phyloP scores from a whole-genome alignment of 2,888 invertebrate genomes.

The Eugnorisma glareosa region DNA sequence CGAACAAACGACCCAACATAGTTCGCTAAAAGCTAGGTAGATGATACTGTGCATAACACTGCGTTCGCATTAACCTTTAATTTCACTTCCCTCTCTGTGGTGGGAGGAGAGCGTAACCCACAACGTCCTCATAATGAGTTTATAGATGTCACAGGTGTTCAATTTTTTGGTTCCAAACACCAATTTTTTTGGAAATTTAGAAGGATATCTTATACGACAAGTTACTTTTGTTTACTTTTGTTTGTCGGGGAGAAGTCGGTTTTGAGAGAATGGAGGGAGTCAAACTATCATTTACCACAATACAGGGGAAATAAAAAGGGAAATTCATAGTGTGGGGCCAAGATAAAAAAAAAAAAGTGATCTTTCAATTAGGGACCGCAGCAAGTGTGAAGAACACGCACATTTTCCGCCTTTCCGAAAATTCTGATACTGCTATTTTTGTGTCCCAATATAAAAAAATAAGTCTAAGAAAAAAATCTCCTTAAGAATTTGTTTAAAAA shows the following conservation, averaged over 20 bases:
- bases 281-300: neutral
- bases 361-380: neutral
- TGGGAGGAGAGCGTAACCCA: neutral
- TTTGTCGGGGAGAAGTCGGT: neutral
- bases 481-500: constrained; percentile 15
- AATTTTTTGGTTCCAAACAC: too few relatives aligned
- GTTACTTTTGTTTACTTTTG: neutral
- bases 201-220: neutral
- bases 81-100: neutral
- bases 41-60: neutral
- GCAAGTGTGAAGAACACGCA: neutral
- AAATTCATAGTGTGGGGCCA: too few relatives aligned
- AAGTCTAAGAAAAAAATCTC: neutral
- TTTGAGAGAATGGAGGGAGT: neutral
- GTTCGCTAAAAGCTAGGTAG: neutral
- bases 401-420: neutral
- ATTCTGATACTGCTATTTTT: neutral
- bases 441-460: neutral
- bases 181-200: neutral
- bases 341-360: too few relatives aligned
- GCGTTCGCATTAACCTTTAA: too few relatives aligned
- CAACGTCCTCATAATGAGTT: too few relatives aligned
- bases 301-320: too few relatives aligned
- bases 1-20: neutral
- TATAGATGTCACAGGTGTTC: too few relatives aligned